Evolutionary conservation across 2,113 vertebrate genomes (phyloP).

Genomic region (Tenrec ecaudatus): DNA sequence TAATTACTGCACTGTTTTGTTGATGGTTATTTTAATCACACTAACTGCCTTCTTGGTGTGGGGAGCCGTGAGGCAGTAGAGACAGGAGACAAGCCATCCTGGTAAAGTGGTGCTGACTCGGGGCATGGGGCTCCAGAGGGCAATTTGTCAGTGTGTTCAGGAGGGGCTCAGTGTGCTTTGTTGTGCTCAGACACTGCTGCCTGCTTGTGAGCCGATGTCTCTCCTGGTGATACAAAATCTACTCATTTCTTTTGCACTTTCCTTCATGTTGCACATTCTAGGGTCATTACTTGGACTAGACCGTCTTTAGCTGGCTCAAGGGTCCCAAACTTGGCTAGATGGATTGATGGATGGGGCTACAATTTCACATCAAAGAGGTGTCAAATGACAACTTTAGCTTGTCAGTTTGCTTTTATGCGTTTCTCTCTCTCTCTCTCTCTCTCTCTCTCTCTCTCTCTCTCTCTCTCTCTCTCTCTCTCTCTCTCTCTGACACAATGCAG

Average conservation of each 20-base stretch:
- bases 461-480: too few species aligned
- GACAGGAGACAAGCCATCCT: slow-evolving; percentile 77
- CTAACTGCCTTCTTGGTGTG: slow-evolving; percentile 82
- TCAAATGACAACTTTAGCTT: neutral
- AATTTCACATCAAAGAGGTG: slow-evolving; percentile 3
- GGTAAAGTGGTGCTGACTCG: slow-evolving; percentile 82
- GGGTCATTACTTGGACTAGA: neutral
- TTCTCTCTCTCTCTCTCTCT: neutral
- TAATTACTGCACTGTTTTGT: slow-evolving; percentile 87
- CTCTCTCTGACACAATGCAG: neutral
- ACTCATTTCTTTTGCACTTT: slow-evolving; percentile 72
- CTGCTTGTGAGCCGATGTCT: slow-evolving; percentile 83
- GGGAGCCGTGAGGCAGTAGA: slow-evolving; percentile 81
- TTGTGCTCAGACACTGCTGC: slow-evolving; percentile 82
- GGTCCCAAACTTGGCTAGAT: slow-evolving; percentile 1
- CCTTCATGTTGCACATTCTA: slow-evolving; percentile 64
- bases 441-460: too few species aligned
- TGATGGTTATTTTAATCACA: slow-evolving; percentile 87
- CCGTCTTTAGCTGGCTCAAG: neutral
- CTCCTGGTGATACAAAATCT: slow-evolving; percentile 83
- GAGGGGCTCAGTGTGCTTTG: slow-evolving; percentile 86
- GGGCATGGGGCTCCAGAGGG: slow-evolving; percentile 87
- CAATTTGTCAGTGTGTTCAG: slow-evolving; percentile 91
- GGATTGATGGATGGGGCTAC: neutral
- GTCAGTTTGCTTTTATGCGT: neutral